These are phyloP conservation scores for Shinisaurus crocodilurus DNA, from an alignment of 2,113 vertebrate species.

Conservation along the genomic window DNA sequence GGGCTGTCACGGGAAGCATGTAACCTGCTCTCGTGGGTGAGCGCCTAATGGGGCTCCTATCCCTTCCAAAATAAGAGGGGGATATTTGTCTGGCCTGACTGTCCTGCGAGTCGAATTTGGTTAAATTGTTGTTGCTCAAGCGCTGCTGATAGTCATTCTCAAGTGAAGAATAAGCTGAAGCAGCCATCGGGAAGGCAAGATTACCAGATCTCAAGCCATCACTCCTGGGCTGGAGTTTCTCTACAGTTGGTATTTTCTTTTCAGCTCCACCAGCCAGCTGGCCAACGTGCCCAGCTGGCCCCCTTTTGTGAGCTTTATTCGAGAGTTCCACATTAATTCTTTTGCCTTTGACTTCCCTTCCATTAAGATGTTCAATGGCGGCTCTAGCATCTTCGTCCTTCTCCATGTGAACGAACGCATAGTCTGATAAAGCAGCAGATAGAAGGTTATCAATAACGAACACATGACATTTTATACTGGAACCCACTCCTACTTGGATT, in stretches of 20 bases:
- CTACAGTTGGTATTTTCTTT: slow-evolving; percentile 75
- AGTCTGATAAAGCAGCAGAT: slow-evolving; percentile 89
- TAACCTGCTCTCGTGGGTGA: slow-evolving; percentile 75
- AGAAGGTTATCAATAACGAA: slow-evolving; percentile 79
- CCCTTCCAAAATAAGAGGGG: slow-evolving; percentile 78
- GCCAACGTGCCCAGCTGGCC: slow-evolving; percentile 78
- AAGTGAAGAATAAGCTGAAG: slow-evolving; percentile 66
- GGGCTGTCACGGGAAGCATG: slow-evolving; percentile 69
- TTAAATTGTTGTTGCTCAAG: slow-evolving; percentile 61
- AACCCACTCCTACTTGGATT: background rate
- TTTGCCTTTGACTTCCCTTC: slow-evolving; percentile 94
- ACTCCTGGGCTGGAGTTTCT: slow-evolving; percentile 62
- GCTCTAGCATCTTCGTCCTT: slow-evolving; percentile 95
- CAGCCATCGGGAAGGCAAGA: slow-evolving; percentile 65
- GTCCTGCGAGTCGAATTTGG: slow-evolving; percentile 72
- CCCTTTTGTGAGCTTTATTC: slow-evolving; percentile 94
- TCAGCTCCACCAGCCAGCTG: slow-evolving; percentile 64
- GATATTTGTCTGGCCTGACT: slow-evolving; percentile 74
- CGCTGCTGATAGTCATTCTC: slow-evolving; percentile 81
- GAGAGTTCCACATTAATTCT: slow-evolving; percentile 95
- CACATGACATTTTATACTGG: slow-evolving; percentile 63
- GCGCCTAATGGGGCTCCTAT: slow-evolving; percentile 81
- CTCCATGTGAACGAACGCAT: slow-evolving; percentile 99
- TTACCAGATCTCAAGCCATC: slow-evolving; percentile 65
- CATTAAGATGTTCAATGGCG: slow-evolving; percentile 95